Evolutionary conservation across 2,113 vertebrate species (phyloP), one percentile per base, ranked within the genome.

Genomic region (Mirounga angustirostris): DNA sequence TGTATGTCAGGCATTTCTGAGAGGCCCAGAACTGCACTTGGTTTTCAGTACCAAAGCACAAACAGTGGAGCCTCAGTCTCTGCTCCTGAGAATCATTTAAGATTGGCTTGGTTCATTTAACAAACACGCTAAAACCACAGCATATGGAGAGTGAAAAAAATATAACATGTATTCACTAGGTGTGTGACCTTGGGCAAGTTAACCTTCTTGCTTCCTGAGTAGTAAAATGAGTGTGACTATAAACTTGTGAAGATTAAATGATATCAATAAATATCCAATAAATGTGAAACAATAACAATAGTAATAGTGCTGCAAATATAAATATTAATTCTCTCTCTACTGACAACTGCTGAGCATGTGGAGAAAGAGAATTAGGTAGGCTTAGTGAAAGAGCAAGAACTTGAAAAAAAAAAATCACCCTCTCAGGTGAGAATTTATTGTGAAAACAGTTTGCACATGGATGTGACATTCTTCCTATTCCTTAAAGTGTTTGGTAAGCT

Each of bases 401-500:
- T 63, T 83, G 14, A 43, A 56, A 86, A 36, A 91, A 91, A 91
- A 52, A 40, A 50, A 50, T 86, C 8, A 18, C 0, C 15, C 2
- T 73, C 58, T 81, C 69, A 65, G 26, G 18, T 5, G 19, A 78
- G 15, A n/a, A 52, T 54, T n/a, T 81, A 58, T 83, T 86, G 43
- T 50, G 46, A 82, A 97, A 83, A 94, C 13, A 73, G 2, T 89
- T 56, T 89, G 11, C 40, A 73, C 43, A 6, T 33, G 4, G 7
- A 76, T 81, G 5, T 91, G 81, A 67, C 24, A 56, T 88, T 85
- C 16, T 91, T 33, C 22, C 11, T 43, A 30, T 40, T 95, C 14
- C 86, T 93, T 87, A 90, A 63, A 63, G 2, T 58, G 74, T 83
- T 89, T 95, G 50, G 82, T 91, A 79, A 94, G 8, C 10, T 96